phyloP scores from a whole-genome alignment of 2,797 vertebrate species.

The Phoebastria nigripes region DNA sequence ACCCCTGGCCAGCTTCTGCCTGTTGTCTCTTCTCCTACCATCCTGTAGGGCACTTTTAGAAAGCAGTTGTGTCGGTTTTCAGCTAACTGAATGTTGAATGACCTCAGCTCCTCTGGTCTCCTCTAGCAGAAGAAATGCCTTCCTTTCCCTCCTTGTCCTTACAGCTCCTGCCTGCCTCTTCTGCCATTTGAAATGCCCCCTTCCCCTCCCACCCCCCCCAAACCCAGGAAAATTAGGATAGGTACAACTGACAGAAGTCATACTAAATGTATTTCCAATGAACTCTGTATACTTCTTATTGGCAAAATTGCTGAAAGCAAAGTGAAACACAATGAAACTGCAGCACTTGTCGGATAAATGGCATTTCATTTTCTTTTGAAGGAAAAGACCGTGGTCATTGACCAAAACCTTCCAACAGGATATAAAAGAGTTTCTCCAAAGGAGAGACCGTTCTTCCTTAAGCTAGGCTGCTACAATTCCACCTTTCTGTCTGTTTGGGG shows the following conservation, averaged over 20 bases:
- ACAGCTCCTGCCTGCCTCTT: not conserved
- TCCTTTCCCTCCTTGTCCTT: not conserved
- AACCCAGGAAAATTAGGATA: not conserved
- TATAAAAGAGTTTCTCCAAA: not conserved
- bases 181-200: not conserved
- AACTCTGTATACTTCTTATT: not conserved
- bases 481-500: not conserved
- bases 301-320: not conserved
- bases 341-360: not conserved
- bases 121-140: not conserved
- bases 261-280: not conserved
- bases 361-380: not conserved
- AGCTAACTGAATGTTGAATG: not conserved
- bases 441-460: not conserved
- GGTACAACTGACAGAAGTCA: not conserved
- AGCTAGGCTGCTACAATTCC: not conserved
- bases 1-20: not conserved
- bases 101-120: not conserved
- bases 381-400: not conserved
- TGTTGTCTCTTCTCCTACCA: not conserved
- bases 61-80: rapidly evolving
- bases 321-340: not conserved
- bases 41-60: not conserved
- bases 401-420: not conserved
- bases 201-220: not conserved